These are phyloP conservation scores for Cyprinella venusta DNA, from an alignment of 2,797 vertebrate genomes.

Conservation along the genomic window DNA sequence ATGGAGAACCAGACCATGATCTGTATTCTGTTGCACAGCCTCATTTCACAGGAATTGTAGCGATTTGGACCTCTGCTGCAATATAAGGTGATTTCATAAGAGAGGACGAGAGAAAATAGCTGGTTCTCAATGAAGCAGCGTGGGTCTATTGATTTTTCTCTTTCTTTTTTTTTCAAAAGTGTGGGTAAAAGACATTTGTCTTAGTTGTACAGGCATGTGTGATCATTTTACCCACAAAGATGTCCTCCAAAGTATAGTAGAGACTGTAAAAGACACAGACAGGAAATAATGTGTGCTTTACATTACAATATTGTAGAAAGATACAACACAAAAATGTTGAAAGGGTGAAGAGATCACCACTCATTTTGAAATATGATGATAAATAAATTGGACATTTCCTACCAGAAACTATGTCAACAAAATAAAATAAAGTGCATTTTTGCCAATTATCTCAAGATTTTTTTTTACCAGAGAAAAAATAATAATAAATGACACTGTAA, in stretches of 20 bases:
- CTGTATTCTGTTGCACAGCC: constrained; percentile 38
- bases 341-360: not conserved
- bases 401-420: not conserved
- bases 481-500: not conserved
- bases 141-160: constrained; percentile 73
- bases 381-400: not conserved
- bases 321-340: not conserved
- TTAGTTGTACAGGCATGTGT: constrained; percentile 54
- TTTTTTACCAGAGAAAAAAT: not conserved
- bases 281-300: not conserved
- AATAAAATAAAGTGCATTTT: not conserved
- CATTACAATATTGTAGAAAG: not conserved
- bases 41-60: constrained; percentile 39
- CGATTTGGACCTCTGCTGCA: constrained; percentile 48
- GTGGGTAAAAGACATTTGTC: constrained; percentile 68
- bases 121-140: constrained; percentile 55
- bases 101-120: constrained; percentile 59
- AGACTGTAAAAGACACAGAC: not conserved
- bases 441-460: not conserved
- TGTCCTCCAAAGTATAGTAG: not conserved
- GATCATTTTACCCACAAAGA: constrained; percentile 9
- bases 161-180: constrained; percentile 65
- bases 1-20: constrained; percentile 15
- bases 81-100: constrained; percentile 57
- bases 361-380: not conserved